phyloP scores from a whole-genome alignment of 2,888 invertebrate genomes.

The Merodon equestris region DNA sequence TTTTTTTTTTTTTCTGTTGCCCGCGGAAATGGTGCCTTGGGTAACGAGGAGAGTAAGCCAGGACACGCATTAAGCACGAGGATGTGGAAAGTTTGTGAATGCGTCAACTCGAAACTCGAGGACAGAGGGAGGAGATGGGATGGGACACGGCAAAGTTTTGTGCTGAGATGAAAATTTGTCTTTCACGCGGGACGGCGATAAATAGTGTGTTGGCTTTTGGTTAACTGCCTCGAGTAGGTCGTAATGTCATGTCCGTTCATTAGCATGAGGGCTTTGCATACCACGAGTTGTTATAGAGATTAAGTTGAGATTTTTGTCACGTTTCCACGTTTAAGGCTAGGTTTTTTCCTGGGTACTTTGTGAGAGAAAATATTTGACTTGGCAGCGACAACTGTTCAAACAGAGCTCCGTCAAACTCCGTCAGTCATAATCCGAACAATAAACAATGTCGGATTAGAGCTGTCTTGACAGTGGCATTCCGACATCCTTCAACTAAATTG shows the following conservation, averaged over 20 bases:
- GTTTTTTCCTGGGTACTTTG: too few species aligned
- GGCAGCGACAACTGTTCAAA: too few species aligned
- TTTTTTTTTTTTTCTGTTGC: too few species aligned
- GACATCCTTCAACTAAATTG: too few species aligned
- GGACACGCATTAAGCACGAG: constrained; percentile 51
- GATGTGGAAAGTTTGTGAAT: constrained; percentile 49
- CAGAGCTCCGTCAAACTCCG: too few species aligned
- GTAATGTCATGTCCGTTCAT: constrained; percentile 41
- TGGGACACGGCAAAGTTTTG: constrained; percentile 12
- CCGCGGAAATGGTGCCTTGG: too few species aligned
- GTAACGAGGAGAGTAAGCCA: constrained; percentile 21
- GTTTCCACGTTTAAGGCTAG: constrained; percentile 5
- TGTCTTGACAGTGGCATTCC: background rate
- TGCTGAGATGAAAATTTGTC: constrained; percentile 58
- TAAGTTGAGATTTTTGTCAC: constrained; percentile 26
- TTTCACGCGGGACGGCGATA: constrained; percentile 19
- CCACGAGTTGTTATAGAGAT: too few species aligned
- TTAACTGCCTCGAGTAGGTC: constrained; percentile 35
- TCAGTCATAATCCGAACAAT: too few species aligned
- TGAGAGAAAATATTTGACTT: too few species aligned
- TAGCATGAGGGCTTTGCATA: constrained; percentile 16
- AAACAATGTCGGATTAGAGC: too few species aligned
- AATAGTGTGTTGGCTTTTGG: constrained; percentile 34
- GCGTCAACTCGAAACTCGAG: constrained; percentile 44
- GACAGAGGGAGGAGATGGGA: constrained; percentile 20